phyloP scores from a whole-genome alignment of 1,140 invertebrate species.

The Papilio machaon region DNA sequence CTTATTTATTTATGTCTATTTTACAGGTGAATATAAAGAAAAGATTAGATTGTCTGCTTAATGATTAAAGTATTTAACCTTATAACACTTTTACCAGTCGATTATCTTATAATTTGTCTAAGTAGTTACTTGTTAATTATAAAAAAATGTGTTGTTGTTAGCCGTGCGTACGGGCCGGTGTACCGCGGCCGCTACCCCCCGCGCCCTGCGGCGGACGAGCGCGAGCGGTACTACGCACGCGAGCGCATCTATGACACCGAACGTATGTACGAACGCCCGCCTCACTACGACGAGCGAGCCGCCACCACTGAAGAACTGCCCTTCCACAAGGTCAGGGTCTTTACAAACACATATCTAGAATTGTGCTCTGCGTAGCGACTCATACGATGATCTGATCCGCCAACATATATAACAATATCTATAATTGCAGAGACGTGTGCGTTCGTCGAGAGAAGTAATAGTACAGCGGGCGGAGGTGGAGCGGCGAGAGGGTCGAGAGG shows the following conservation, averaged over 20 bases:
- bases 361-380: too few relatives aligned
- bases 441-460: conserved; percentile 89
- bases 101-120: too few relatives aligned
- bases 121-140: neutral
- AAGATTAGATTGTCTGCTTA: too few relatives aligned
- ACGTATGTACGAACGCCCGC: conserved; percentile 62
- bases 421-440: conserved; percentile 80
- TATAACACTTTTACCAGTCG: too few relatives aligned
- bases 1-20: too few relatives aligned
- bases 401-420: conserved; percentile 12
- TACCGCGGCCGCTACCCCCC: conserved; percentile 66
- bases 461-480: conserved; percentile 86
- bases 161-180: conserved; percentile 65
- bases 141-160: neutral
- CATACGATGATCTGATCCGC: too few relatives aligned
- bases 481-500: conserved; percentile 63
- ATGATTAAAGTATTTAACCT: too few relatives aligned
- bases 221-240: conserved; percentile 58
- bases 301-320: conserved; percentile 58
- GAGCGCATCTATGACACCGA: conserved; percentile 63
- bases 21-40: too few relatives aligned
- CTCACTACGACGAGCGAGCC: conserved; percentile 65
- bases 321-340: conserved; percentile 64
- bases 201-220: conserved; percentile 52
- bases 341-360: too few relatives aligned